Base-by-base conservation (phyloP, 64 coral and sea anemone genomes). In the Pachyseris speciosa region DNA sequence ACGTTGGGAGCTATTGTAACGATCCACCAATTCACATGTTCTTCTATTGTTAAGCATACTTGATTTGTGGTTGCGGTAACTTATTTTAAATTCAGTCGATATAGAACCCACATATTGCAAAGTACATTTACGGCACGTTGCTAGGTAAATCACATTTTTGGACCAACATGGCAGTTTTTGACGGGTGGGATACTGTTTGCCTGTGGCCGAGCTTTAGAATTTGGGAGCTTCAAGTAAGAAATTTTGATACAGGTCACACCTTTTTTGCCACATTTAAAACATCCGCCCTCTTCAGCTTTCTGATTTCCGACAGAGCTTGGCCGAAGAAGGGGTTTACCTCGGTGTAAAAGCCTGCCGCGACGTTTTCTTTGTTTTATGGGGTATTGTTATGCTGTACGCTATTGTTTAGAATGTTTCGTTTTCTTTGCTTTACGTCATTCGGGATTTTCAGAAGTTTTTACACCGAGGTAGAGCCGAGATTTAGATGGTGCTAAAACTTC, bases 41-140 rank as follows among this genome's bases (percentile, higher is more conserved):
- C 51, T 72, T 55, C 70, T 72, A 42, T 87, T 69, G 64, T 38
- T 87, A 40, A 52, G 13, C 84, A 87, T 87, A 37, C 17, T 64
- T 7, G 83, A 85, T 40, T 67, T 66, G 38, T 85, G 83, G 33
- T 87, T 87, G n/a, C 65, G 38, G 34, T 49, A 72, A 15, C 38
- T 22, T 11, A 87, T 37, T 72, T 87, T 87, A 72, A 72, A 72
- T 27, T 24, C 19, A 30, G 63, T 87, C 10, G 30, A 41, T 34
- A 66, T 87, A 27, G 84, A 87, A 42, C 84, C 64, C 27, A 87
- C 84, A 72, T 72, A 87, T 72, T 72, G 84, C 29, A 72, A 41
- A 15, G n/a, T 69, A 67, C 84, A 72, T 71, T 87, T 87, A 7
- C 66, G 29, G 19, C 66, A 87, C 4, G 38, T 49, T 13, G 48